Conservation (phyloP, 1,140 invertebrate species). For the Panagrolaimus sp. region DNA sequence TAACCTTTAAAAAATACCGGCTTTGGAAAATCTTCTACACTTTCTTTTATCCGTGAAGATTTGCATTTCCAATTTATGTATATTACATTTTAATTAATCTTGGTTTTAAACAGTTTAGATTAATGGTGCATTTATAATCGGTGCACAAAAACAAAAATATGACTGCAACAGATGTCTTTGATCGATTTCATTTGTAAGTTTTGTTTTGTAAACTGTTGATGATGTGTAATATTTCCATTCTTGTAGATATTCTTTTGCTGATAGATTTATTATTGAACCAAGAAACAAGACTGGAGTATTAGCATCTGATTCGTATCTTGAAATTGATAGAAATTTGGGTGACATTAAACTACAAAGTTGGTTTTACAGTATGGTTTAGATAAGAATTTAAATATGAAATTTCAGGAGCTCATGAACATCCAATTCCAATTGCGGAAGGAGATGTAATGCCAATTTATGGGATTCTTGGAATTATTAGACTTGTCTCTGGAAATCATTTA, state of each 20-base stretch:
- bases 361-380: conserved; percentile 9
- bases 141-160: neutral
- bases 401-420: conserved; percentile 36
- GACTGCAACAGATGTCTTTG: conserved; percentile 15
- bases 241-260: conserved; percentile 30
- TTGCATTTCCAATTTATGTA: too few relatives aligned
- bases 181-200: conserved; percentile 8
- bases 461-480: conserved; percentile 76
- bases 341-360: conserved; percentile 33
- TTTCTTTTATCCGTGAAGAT: too few relatives aligned
- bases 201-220: neutral
- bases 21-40: too few relatives aligned
- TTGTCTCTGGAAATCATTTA: conserved; percentile 70
- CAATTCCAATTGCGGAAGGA: conserved; percentile 47
- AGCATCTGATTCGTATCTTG: conserved; percentile 31
- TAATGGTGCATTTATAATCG: too few relatives aligned
- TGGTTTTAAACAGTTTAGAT: too few relatives aligned
- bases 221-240: neutral
- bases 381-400: neutral
- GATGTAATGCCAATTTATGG: conserved; percentile 70
- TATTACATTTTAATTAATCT: too few relatives aligned
- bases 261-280: conserved; percentile 48
- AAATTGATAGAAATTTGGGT: conserved; percentile 44
- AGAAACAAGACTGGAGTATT: conserved; percentile 36
- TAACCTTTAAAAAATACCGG: too few relatives aligned